These are phyloP conservation scores for Pangasius larnaudii DNA, from an alignment of 2,797 vertebrate genomes.

Conservation along the genomic window DNA sequence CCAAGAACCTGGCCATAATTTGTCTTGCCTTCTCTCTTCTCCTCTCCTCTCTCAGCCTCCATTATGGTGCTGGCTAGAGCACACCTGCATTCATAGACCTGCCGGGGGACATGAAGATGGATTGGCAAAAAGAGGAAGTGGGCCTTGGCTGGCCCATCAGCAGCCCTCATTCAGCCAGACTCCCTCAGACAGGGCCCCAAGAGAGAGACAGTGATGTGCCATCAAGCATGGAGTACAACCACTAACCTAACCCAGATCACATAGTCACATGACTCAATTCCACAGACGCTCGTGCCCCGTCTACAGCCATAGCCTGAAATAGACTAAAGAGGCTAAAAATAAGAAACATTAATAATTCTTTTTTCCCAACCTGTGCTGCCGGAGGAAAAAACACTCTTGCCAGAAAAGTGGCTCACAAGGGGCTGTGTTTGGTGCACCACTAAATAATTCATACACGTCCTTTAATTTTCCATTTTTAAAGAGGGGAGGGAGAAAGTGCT, in stretches of 20 bases:
- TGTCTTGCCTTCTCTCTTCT: constrained; percentile 50
- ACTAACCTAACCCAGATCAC: constrained; percentile 76
- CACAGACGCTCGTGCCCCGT: constrained; percentile 70
- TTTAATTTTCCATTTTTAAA: constrained; percentile 35
- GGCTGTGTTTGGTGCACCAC: constrained; percentile 60
- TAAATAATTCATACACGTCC: constrained; percentile 53
- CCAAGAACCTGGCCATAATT: constrained; percentile 56
- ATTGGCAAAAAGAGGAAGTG: constrained; percentile 70
- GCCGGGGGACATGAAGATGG: constrained; percentile 69
- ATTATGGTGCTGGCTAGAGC: constrained; percentile 59
- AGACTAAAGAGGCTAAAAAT: constrained; percentile 82
- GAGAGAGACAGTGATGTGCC: constrained; percentile 49
- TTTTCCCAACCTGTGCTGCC: constrained; percentile 69
- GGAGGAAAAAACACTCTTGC: constrained; percentile 36
- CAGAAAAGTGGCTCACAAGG: constrained; percentile 50
- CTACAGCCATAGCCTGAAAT: constrained; percentile 79
- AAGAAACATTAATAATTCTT: constrained; percentile 80
- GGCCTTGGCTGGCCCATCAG: constrained; percentile 64
- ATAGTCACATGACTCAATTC: constrained; percentile 74
- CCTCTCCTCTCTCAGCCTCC: constrained; percentile 49
- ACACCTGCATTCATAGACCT: constrained; percentile 64
- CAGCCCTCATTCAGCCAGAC: constrained; percentile 45
- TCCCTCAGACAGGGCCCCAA: constrained; percentile 41
- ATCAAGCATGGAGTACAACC: constrained; percentile 51
- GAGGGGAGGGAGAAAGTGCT: constrained; percentile 36